phyloP scores from a whole-genome alignment of 2,113 vertebrate species.

The Todiramphus chloris region DNA sequence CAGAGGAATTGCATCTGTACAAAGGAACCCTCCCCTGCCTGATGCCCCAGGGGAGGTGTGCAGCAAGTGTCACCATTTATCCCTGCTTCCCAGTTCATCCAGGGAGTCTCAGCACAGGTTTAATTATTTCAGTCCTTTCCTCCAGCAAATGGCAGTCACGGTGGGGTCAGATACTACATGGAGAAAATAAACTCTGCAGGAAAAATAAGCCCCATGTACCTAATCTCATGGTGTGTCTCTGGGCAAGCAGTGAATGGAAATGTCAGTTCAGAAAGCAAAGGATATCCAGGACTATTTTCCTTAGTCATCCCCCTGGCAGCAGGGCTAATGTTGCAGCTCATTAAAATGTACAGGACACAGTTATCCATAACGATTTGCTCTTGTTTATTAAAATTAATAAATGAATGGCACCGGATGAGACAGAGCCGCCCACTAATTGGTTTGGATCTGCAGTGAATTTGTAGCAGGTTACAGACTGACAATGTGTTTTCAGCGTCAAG shows the following conservation, averaged over 20 bases:
- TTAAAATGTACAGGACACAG: not conserved
- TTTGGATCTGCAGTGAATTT: not conserved
- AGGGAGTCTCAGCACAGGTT: not conserved
- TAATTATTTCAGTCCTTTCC: not conserved
- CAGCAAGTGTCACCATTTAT: fast-evolving
- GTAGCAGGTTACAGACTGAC: not conserved
- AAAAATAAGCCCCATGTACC: not conserved
- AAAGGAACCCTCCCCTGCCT: not conserved
- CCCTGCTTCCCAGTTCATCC: fast-evolving
- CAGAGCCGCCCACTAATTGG: not conserved
- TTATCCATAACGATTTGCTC: not conserved
- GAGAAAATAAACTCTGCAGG: not conserved
- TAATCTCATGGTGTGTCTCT: not conserved
- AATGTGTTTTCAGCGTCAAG: not conserved
- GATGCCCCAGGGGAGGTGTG: not conserved
- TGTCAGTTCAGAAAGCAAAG: not conserved
- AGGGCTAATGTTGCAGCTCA: not conserved
- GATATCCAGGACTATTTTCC: not conserved
- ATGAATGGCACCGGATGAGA: not conserved
- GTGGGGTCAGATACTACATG: not conserved
- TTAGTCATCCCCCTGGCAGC: not conserved
- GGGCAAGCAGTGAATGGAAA: not conserved
- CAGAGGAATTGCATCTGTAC: not conserved
- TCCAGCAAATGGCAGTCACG: not conserved
- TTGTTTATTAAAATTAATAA: not conserved